Percentiles rank a stretch among this genome's conserved stretches.
phyloP scores from a whole-genome alignment of 1,140 invertebrate species.

The Planococcus citri region DNA sequence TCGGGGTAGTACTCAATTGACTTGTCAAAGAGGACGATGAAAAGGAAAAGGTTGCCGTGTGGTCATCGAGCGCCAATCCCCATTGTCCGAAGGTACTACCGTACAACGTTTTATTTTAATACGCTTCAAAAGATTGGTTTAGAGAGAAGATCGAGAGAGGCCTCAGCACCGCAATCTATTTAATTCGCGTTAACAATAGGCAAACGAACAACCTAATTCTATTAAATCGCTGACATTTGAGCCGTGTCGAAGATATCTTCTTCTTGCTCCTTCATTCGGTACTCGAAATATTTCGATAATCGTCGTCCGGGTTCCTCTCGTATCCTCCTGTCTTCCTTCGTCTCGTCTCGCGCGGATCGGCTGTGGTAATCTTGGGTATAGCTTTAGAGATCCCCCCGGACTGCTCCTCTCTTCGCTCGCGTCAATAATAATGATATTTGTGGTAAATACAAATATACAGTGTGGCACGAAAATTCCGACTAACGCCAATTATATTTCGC shows the following conservation, averaged over 20 bases:
- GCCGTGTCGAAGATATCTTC: neutral
- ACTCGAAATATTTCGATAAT: neutral
- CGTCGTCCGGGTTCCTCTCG: too few relatives aligned
- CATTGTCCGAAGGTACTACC: neutral
- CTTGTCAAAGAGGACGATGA: neutral
- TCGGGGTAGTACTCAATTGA: too few relatives aligned
- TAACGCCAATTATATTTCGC: too few relatives aligned
- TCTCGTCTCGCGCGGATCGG: too few relatives aligned
- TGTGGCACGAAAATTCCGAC: too few relatives aligned
- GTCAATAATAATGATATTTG: too few relatives aligned
- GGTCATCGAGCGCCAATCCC: neutral
- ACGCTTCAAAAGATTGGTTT: neutral
- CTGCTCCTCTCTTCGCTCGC: too few relatives aligned
- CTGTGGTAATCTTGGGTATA: too few relatives aligned
- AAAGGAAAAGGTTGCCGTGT: neutral
- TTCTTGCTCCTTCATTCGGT: neutral
- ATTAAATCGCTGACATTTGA: constrained; percentile 10
- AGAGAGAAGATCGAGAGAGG: neutral
- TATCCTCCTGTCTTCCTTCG: too few relatives aligned
- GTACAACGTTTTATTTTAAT: neutral
- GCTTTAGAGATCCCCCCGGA: too few relatives aligned
- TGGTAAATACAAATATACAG: too few relatives aligned
- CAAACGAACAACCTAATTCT: constrained; percentile 5
- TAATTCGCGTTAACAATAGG: constrained; percentile 1
- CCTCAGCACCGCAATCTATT: too few relatives aligned